Conservation (phyloP, 1,140 invertebrate genomes). For the Macrosteles quadrilineatus region DNA sequence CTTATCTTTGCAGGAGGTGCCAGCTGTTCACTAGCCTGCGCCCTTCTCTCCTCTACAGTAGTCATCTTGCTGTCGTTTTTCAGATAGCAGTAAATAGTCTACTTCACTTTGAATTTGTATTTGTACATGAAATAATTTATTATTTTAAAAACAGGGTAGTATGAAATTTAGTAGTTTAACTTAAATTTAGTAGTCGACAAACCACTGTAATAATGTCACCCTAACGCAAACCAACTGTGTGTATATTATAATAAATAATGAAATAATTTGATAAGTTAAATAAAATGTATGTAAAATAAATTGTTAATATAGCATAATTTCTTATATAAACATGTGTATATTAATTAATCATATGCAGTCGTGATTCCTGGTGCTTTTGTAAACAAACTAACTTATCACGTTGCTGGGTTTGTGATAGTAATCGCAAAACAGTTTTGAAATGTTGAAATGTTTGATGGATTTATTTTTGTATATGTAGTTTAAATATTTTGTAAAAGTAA, state of each 20-base stretch:
- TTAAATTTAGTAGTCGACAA: neutral
- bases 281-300: neutral
- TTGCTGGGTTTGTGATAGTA: no score
- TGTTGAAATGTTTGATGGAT: no score
- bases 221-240: neutral
- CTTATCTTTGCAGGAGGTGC: neutral
- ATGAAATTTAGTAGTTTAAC: neutral
- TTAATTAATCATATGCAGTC: no score
- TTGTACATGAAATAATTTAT: neutral
- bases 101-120: neutral
- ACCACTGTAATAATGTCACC: neutral
- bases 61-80: neutral
- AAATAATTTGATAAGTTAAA: neutral
- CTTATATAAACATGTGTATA: neutral
- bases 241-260: neutral
- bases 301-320: neutral
- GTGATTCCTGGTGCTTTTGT: no score
- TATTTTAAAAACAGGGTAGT: neutral
- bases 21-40: neutral
- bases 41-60: conserved; percentile 1
- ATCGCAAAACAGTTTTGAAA: no score
- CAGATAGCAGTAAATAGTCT: neutral
- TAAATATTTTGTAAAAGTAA: no score
- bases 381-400: no score
- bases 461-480: no score